A percentile compares a stretch with the other conserved stretches of the same genome.
Conservation (phyloP, 2,113 vertebrate species). For the Myodes glareolus region DNA sequence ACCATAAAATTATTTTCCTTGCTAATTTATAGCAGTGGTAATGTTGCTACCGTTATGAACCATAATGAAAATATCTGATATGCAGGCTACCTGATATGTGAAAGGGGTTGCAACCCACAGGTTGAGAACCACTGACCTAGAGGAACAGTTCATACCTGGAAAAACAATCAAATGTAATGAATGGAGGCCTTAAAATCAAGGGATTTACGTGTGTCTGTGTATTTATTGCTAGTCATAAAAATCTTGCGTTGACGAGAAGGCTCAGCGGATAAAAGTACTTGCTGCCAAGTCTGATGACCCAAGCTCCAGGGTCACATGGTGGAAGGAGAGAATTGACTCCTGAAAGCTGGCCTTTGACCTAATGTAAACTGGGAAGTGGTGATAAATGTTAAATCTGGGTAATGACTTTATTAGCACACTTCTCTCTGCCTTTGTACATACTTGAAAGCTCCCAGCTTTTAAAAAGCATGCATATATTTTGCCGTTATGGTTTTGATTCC, state of each 20-base stretch:
- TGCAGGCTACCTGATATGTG: background rate
- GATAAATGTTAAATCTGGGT: background rate
- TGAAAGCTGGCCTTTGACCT: too few species aligned
- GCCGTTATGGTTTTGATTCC: background rate
- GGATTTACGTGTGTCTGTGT: background rate
- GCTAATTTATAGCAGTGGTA: background rate
- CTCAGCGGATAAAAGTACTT: background rate
- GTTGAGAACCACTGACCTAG: background rate
- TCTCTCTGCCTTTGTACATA: background rate
- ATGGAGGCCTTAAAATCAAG: background rate
- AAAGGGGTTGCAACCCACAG: background rate
- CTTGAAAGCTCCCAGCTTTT: background rate
- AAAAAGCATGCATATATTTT: background rate
- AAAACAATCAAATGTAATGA: background rate
- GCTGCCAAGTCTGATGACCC: too few species aligned
- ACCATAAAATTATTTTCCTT: background rate
- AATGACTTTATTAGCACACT: background rate
- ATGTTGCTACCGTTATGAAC: background rate
- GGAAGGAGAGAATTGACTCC: too few species aligned
- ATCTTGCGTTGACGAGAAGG: background rate
- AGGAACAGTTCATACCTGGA: background rate
- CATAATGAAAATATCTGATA: background rate
- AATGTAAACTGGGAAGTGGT: background rate
- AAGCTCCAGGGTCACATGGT: too few species aligned
- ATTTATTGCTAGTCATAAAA: background rate